Base-by-base conservation (phyloP, 2,797 vertebrate species). In the Diplodus puntazzo region DNA sequence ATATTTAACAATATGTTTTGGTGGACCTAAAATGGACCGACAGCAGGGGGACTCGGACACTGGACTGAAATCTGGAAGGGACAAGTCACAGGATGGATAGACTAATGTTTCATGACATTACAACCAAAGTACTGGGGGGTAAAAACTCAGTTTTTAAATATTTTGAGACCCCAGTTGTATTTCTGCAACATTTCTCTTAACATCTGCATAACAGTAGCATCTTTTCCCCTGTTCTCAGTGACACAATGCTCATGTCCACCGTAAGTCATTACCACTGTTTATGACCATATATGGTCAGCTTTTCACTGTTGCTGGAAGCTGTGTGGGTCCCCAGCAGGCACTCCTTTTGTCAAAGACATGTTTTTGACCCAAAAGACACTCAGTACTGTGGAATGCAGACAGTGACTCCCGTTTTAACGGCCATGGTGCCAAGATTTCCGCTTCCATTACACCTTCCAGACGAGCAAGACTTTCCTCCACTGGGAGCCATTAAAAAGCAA, bases 261-360 rank as follows among this genome's bases (percentile, higher is more conserved):
- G 50, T 46, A n/a, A 78, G 52, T 45, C 55, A 4, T 71, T 27
- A 52, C 30, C 0, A 64, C 53, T 14, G 48, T 34, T 65, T 69
- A 68, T 55, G 59, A 52, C 93, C 93, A 89, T 92, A 91, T 92
- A 94, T 73, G 91, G 94, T 59, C 80, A 92, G 39, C 73, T 85
- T 80, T 87, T 87, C 77, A 63, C 27, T 25, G 77, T 77, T 76
- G 71, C 50, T 73, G 67, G 83, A 65, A 43, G 79, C 53, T 61
- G 66, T 1, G n/a, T 42, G 73, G 73, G 39, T 73, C 49, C 48
- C 48, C 66, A 63, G 70, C 57, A 62, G 64, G 20, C 68, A 42
- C 18, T 72, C 50, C 60, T 23, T 45, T 59, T 82, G 82, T 86
- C 66, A 42, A 48, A 53, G 61, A 20, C 27, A 75, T 11, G 65